Base-by-base conservation (phyloP, 2,797 vertebrate genomes). In the Micromesistius poutassou region DNA sequence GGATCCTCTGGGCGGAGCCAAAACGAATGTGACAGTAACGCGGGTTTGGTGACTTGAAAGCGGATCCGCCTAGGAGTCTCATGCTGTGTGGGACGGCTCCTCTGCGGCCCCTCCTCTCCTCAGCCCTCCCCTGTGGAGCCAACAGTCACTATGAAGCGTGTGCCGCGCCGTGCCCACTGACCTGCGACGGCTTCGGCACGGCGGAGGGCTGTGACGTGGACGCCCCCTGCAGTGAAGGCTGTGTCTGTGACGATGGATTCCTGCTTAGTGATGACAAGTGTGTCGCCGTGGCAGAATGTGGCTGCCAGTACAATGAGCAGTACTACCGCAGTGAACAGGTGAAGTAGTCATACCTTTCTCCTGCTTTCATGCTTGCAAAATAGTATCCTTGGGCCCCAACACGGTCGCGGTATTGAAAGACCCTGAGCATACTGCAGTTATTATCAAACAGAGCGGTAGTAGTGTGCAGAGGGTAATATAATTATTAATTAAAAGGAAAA, bases 121-220 rank as follows among this genome's bases (percentile, higher is more conserved):
- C 88, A 95, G 94, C 85, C n/a, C 77, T 91, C 12, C 0, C 84
- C 70, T 94, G 94, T 76, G 88, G 82, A 4, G 75, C 22, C 0
- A 89, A 94, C 85, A 93, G 93, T 81, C 92, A 94, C 86, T 94
- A 95, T 0, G 89, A 94, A 38, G 79, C 92, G 28, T 94, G 94
- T 71, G 89, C 85, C 4, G 35, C 80, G 10, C 81, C 82, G 33
- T 95, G 94, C 74, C 88, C 92, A 0, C 79, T 84, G 74, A 93
- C 86, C 72, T 95, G 94, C 75, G 71, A 76, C 0, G 70, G 81
- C 0, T 88, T 91, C 0, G 8, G 14, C 0, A 75, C 81, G 0
- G 14, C 84, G 0, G n/a, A 55, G 1, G 25, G 1, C 0, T 95
- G 94, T n/a, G 74, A 50, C 42, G 31, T 78, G 0, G 71, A 33